phyloP scores from a whole-genome alignment of 2,113 vertebrate species.

The Crotalus viridis region DNA sequence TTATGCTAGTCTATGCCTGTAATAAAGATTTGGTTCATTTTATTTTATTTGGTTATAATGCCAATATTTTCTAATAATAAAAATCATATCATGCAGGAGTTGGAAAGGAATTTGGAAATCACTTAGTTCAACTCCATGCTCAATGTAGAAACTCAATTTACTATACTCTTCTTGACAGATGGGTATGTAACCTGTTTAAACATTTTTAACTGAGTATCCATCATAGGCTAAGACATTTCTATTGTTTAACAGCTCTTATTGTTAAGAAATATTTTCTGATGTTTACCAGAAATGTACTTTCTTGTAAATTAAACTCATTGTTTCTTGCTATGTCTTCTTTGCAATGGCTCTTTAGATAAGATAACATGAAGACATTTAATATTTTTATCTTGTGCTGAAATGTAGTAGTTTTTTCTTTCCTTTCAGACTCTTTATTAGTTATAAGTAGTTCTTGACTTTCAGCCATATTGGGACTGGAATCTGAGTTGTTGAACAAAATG shows the following conservation, averaged over 20 bases:
- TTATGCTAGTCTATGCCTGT: background rate
- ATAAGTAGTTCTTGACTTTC: background rate
- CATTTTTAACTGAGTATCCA: too few species aligned
- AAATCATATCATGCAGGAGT: background rate
- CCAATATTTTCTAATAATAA: background rate
- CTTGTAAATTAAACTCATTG: background rate
- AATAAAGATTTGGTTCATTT: background rate
- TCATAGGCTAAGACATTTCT: too few species aligned
- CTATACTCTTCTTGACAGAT: background rate
- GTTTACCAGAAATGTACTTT: too few species aligned
- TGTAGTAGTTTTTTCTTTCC: background rate
- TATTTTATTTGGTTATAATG: background rate
- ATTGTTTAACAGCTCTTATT: too few species aligned
- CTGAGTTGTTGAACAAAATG: background rate
- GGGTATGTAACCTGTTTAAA: too few species aligned
- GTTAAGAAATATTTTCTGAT: too few species aligned
- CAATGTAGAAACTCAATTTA: too few species aligned
- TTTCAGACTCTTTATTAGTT: background rate
- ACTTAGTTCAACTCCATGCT: too few species aligned
- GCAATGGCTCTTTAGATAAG: background rate
- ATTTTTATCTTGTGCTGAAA: background rate
- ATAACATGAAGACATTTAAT: background rate
- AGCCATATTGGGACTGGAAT: background rate
- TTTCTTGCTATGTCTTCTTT: background rate
- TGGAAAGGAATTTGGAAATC: background rate